Evolutionary conservation across 1,140 invertebrate genomes (phyloP).

Genomic region (Meloidogyne exigua): DNA sequence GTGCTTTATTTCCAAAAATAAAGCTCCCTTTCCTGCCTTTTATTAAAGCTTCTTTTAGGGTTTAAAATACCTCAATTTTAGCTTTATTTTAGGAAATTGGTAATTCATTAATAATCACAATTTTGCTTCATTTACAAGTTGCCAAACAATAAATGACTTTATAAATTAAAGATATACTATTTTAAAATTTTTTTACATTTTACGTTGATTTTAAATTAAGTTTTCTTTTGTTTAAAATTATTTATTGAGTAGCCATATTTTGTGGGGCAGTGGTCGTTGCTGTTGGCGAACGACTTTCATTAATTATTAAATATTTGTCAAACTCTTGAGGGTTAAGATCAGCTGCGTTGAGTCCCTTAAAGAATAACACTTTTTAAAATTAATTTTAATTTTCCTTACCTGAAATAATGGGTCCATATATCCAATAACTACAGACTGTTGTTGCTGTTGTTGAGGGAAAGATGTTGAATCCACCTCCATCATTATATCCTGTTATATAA

Average conservation of each 20-base stretch:
- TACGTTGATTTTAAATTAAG: no score
- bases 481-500: slow-evolving; percentile 9
- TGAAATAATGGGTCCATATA: slow-evolving; percentile 27
- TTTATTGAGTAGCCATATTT: slow-evolving; percentile 10
- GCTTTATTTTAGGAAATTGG: no score
- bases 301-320: slow-evolving; percentile 33
- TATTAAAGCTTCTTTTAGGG: no score
- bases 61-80: no score
- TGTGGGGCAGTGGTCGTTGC: not conserved
- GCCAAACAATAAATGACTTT: no score
- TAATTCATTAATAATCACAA: not conserved
- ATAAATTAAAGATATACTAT: no score
- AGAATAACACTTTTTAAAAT: not conserved
- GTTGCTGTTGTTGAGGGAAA: slow-evolving; percentile 9
- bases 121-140: not conserved
- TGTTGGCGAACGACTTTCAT: slow-evolving; percentile 9
- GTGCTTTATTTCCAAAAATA: no score
- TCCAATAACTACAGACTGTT: slow-evolving; percentile 3
- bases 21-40: no score
- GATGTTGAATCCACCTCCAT: slow-evolving; percentile 26
- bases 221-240: not conserved
- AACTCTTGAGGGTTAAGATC: slow-evolving; percentile 38
- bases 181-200: no score
- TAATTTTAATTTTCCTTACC: slow-evolving; percentile 1
- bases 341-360: slow-evolving; percentile 33